phyloP scores from a whole-genome alignment of 2,797 vertebrate species.

The Coregonus suidteri region DNA sequence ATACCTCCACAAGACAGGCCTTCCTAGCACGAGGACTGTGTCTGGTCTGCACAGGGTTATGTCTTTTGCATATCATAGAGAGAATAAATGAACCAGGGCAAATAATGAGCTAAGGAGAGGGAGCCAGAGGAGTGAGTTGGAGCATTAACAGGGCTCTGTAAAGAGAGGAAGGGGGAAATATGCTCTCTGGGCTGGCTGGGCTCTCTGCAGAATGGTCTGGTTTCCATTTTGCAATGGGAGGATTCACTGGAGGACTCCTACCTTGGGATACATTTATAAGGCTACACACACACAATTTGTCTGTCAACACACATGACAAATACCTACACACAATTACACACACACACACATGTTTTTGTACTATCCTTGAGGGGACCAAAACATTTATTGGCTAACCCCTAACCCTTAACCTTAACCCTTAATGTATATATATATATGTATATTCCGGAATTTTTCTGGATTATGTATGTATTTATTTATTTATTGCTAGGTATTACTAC shows the following conservation, averaged over 20 bases:
- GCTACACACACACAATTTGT: slow-evolving; percentile 20
- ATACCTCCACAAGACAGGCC: neutral
- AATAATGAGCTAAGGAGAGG: slow-evolving; percentile 48
- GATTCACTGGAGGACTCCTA: slow-evolving; percentile 50
- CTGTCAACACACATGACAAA: no score
- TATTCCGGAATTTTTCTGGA: no score
- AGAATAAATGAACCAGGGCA: slow-evolving; percentile 45
- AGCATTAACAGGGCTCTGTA: slow-evolving; percentile 16
- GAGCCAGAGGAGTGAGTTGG: slow-evolving; percentile 39
- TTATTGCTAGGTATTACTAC: no score
- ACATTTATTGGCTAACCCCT: no score
- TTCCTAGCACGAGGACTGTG: neutral
- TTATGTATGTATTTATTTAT: no score
- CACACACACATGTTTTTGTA: no score
- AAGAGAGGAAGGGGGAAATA: neutral
- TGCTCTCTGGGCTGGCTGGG: slow-evolving; percentile 41
- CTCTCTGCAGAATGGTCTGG: slow-evolving; percentile 38
- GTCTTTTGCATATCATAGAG: slow-evolving; percentile 18
- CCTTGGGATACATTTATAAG: slow-evolving; percentile 61
- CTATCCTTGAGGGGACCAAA: no score
- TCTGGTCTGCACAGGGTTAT: slow-evolving; percentile 30
- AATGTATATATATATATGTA: no score
- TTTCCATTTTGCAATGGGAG: slow-evolving; percentile 65
- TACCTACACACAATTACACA: no score
- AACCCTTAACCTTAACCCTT: no score